phyloP scores from a whole-genome alignment of 2,888 invertebrate genomes.

The Entomobrya multifasciata region DNA sequence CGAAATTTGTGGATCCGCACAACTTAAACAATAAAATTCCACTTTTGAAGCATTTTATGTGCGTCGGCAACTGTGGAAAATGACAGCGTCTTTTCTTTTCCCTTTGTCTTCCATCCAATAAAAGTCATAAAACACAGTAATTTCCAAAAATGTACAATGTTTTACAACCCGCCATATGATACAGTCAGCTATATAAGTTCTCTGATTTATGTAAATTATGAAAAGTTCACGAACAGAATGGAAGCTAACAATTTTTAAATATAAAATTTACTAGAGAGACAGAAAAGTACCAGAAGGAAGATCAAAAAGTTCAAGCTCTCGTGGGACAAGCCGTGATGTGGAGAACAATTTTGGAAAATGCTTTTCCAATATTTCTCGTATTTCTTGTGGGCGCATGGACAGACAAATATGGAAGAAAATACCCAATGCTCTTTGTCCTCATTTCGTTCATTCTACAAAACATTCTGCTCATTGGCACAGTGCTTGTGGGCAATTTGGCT shows the following conservation, averaged over 20 bases:
- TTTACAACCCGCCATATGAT: too few relatives aligned
- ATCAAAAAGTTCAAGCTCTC: constrained; percentile 85
- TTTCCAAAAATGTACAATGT: too few relatives aligned
- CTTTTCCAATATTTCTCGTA: constrained; percentile 89
- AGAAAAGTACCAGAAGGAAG: constrained; percentile 84
- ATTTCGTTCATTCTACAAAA: constrained; percentile 82
- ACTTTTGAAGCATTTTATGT: background rate
- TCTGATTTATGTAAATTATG: constrained; percentile 48
- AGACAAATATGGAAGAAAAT: constrained; percentile 89
- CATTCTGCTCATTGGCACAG: constrained; percentile 67
- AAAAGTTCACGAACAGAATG: background rate
- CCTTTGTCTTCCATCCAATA: background rate
- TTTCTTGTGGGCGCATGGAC: constrained; percentile 92
- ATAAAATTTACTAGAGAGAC: constrained; percentile 55
- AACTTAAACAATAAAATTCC: background rate
- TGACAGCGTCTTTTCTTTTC: background rate
- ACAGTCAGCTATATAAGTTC: too few relatives aligned
- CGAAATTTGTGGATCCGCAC: background rate
- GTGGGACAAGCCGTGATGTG: constrained; percentile 90
- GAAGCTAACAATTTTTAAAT: background rate
- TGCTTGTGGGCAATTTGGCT: constrained; percentile 53
- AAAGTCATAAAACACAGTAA: too few relatives aligned
- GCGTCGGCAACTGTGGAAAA: background rate
- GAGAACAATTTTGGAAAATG: constrained; percentile 91
- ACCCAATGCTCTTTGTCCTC: constrained; percentile 87